Evolutionary conservation across 2,797 vertebrate genomes (phyloP).

Genomic region (Enteromius fasciolatus): DNA sequence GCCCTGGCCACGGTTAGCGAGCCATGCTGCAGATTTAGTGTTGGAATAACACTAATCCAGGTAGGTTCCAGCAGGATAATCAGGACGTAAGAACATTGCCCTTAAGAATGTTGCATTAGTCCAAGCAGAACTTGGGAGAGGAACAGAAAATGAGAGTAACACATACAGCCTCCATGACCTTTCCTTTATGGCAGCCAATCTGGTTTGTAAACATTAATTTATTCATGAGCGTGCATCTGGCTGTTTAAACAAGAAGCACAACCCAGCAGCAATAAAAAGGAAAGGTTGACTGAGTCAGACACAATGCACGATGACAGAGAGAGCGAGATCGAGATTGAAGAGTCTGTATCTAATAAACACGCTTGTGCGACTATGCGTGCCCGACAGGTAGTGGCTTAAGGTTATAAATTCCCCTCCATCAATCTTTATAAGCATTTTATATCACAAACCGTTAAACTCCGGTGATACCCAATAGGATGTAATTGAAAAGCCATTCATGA

Average conservation of each 20-base stretch:
- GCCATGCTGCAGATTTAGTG: slow-evolving; percentile 28
- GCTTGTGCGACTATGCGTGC: slow-evolving; percentile 13
- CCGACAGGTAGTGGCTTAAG: slow-evolving; percentile 50
- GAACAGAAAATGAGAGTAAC: slow-evolving; percentile 33
- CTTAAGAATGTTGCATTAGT: slow-evolving; percentile 37
- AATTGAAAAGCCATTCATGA: slow-evolving; percentile 36
- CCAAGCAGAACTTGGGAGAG: slow-evolving; percentile 12
- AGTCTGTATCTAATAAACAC: slow-evolving; percentile 43
- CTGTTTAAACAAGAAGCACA: slow-evolving; percentile 46
- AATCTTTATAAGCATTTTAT: slow-evolving; percentile 35
- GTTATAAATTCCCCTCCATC: slow-evolving; percentile 50
- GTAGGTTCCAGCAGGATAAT: slow-evolving; percentile 38
- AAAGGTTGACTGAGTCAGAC: slow-evolving; percentile 53
- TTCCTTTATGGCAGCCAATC: slow-evolving; percentile 58
- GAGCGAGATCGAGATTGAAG: slow-evolving; percentile 34
- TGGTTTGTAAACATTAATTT: slow-evolving; percentile 65
- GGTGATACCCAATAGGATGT: slow-evolving; percentile 19
- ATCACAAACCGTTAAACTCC: slow-evolving; percentile 41
- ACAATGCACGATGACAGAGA: slow-evolving; percentile 41
- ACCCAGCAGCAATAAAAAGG: slow-evolving; percentile 53
- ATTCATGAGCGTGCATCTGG: slow-evolving; percentile 56
- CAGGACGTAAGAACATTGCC: slow-evolving; percentile 31
- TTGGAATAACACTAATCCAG: slow-evolving; percentile 40
- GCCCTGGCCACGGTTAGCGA: slow-evolving; percentile 25
- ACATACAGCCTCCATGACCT: slow-evolving; percentile 57